These are phyloP conservation scores for Balanococcus diminutus DNA, from an alignment of 2,888 invertebrate species.

Conservation along the genomic window DNA sequence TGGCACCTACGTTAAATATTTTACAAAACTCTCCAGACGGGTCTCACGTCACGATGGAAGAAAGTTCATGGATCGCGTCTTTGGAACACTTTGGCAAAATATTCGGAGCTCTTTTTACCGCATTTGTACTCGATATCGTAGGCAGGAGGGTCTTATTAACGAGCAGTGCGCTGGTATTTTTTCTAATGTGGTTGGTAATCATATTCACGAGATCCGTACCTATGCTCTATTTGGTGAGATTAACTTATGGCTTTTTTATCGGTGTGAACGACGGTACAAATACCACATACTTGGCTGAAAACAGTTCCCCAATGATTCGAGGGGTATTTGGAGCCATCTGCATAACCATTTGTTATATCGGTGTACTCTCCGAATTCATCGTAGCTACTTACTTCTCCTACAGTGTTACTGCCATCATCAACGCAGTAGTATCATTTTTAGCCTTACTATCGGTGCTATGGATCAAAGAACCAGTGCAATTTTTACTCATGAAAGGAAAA, in stretches of 20 bases:
- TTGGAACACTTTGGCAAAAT: not conserved
- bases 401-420: constrained; percentile 55
- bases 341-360: constrained; percentile 58
- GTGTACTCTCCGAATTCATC: constrained; percentile 57
- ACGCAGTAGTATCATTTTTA: constrained; percentile 55
- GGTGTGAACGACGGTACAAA: constrained; percentile 58
- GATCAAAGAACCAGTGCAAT: constrained; percentile 58
- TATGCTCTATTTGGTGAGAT: constrained; percentile 56
- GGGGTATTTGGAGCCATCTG: constrained; percentile 58
- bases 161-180: not conserved
- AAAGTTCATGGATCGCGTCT: constrained; percentile 42
- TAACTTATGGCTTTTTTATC: constrained; percentile 58
- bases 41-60: not conserved
- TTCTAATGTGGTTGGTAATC: constrained; percentile 10
- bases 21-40: not conserved
- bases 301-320: constrained; percentile 56
- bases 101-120: not conserved
- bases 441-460: constrained; percentile 56
- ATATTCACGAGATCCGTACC: not conserved
- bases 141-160: not conserved
- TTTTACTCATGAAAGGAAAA: constrained; percentile 53
- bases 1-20: not conserved
- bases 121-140: not conserved
- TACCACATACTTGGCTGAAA: constrained; percentile 58
- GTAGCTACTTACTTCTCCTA: constrained; percentile 57